Conservation (phyloP, 2,797 vertebrate species). For the Apodemus agrarius region DNA sequence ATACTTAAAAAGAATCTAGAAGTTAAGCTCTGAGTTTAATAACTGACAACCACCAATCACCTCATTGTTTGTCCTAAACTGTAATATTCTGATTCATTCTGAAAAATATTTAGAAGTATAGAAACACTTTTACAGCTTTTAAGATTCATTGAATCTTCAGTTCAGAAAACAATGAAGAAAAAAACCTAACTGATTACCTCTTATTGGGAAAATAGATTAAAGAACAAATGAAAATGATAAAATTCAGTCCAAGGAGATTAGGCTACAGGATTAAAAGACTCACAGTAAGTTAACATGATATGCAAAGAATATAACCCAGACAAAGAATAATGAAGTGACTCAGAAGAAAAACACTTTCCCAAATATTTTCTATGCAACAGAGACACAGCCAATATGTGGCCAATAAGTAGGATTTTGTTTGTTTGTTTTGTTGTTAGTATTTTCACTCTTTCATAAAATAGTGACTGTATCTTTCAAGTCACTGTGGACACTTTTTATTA, state of each 20-base stretch:
- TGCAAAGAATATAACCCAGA: not conserved
- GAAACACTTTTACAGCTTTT: slow-evolving; percentile 16
- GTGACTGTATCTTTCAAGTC: slow-evolving; percentile 1
- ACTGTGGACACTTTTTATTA: slow-evolving; percentile 14
- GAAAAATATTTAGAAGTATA: slow-evolving; percentile 45
- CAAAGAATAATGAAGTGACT: slow-evolving; percentile 41
- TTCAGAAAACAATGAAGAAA: slow-evolving; percentile 56
- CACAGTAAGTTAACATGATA: slow-evolving; percentile 24
- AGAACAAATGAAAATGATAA: slow-evolving; percentile 33
- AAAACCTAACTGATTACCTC: slow-evolving; percentile 34
- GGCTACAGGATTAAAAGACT: not conserved
- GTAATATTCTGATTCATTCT: not conserved
- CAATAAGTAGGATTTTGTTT: too few relatives aligned
- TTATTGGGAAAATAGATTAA: slow-evolving; percentile 1
- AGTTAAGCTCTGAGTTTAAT: not conserved
- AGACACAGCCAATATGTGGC: not conserved
- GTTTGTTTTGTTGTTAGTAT: not conserved
- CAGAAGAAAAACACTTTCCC: not conserved
- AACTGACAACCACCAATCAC: not conserved
- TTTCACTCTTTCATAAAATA: slow-evolving; percentile 51
- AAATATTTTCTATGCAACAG: not conserved
- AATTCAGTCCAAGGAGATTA: not conserved
- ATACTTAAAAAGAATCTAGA: slow-evolving; percentile 7
- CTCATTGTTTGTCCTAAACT: not conserved
- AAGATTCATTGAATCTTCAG: slow-evolving; percentile 32